Percentiles rank a stretch among this genome's conserved stretches.
phyloP scores from a whole-genome alignment of 2,113 vertebrate species.

The Sturnus vulgaris region DNA sequence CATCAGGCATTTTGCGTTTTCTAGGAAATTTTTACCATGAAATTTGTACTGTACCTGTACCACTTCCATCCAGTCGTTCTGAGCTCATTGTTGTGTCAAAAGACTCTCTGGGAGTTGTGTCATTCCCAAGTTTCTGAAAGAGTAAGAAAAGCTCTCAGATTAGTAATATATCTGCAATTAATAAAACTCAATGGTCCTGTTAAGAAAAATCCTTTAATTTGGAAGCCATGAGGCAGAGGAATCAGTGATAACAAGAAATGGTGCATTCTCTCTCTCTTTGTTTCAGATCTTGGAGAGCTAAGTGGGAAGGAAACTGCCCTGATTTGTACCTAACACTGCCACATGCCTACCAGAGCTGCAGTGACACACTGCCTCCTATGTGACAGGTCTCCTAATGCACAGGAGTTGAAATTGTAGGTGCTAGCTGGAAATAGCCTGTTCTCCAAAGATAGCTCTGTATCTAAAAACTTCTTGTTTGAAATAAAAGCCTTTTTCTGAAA shows the following conservation, averaged over 20 bases:
- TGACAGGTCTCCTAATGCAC: background rate
- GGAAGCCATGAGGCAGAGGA: background rate
- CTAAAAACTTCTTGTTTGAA: background rate
- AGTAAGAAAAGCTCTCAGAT: background rate
- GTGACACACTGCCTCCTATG: background rate
- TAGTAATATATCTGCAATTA: background rate
- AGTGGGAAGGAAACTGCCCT: background rate
- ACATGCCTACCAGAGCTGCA: background rate
- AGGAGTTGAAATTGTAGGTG: background rate
- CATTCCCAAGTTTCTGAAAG: constrained; percentile 77
- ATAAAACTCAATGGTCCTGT: background rate
- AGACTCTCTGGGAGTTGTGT: constrained; percentile 61
- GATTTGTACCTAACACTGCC: background rate
- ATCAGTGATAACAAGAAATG: background rate
- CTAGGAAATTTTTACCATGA: background rate
- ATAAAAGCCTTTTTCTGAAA: background rate
- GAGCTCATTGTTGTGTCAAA: constrained; percentile 63
- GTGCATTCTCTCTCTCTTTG: background rate
- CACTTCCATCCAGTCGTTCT: constrained; percentile 81
- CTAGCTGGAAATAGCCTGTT: background rate
- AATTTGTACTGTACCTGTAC: constrained; percentile 73
- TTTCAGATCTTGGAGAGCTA: background rate
- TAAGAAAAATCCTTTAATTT: background rate
- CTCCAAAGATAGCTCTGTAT: background rate
- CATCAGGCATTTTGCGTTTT: background rate